A percentile compares a stretch with the other conserved stretches of the same genome.
Evolutionary conservation across 2,797 vertebrate species (phyloP).

Genomic region (Gymnocypris eckloni): DNA sequence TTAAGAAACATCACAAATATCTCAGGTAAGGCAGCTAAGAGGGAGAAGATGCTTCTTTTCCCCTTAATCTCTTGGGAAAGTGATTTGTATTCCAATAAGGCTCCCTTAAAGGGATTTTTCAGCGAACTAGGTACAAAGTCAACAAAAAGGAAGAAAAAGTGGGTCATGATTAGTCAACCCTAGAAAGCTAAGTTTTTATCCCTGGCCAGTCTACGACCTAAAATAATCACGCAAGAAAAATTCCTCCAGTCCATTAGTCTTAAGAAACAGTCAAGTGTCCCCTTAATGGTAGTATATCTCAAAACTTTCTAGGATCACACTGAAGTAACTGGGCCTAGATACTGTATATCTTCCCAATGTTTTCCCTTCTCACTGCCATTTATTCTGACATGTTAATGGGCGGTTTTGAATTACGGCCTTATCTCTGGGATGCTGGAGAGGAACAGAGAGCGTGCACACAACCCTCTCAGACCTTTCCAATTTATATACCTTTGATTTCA

Average conservation of each 20-base stretch:
- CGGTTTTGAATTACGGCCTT: conserved; percentile 63
- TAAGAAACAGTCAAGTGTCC: conserved; percentile 42
- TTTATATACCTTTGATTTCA: conserved; percentile 41
- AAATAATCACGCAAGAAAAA: conserved; percentile 47
- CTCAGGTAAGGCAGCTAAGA: conserved; percentile 35
- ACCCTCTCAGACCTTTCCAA: conserved; percentile 39
- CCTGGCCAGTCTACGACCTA: conserved; percentile 34
- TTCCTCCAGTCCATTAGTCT: conserved; percentile 7
- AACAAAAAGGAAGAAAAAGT: conserved; percentile 26
- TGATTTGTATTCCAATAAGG: conserved; percentile 51
- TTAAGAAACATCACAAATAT: conserved; percentile 41
- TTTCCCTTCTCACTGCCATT: conserved; percentile 53
- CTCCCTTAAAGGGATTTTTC: conserved; percentile 42
- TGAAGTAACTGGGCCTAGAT: conserved; percentile 42
- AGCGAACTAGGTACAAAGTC: not conserved
- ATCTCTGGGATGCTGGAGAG: conserved; percentile 56
- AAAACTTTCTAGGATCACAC: conserved; percentile 32
- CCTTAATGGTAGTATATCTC: conserved; percentile 31
- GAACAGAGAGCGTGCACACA: conserved; percentile 33
- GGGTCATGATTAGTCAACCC: conserved; percentile 24
- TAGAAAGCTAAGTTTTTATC: not conserved
- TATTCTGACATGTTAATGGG: conserved; percentile 61
- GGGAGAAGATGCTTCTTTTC: conserved; percentile 19
- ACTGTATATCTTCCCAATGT: conserved; percentile 40
- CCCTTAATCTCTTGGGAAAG: conserved; percentile 41